Evolutionary conservation across 2,888 invertebrate genomes (phyloP), one percentile per base, ranked within the genome.

Genomic region (Zhengitettix transpicula): DNA sequence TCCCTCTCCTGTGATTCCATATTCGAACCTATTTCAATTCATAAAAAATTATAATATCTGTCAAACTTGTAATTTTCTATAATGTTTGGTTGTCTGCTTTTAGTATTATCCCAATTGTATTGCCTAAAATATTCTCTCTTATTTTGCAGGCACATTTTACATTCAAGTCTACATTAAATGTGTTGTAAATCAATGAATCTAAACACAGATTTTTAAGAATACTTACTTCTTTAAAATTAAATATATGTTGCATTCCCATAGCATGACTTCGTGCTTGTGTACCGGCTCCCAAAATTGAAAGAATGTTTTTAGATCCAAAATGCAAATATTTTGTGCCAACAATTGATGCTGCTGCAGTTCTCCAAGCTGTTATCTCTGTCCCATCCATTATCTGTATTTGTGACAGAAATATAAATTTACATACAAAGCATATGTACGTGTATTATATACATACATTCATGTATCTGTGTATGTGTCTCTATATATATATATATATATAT

Each of bases 311-410:
- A 63, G 67, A 52, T 58, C 66, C 62, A 56, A 64, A 70, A 65
- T 72, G 75, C 7, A 81, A 68, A 66, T 77, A 70, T 65, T 78
- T 77, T 2, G 80, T 80, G 11, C 80, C 79, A 1, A 78, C 74
- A 55, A 76, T 70, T 0, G 80, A 80, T 5, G 80, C 79, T n/a
- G 78, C 76, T 0, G 79, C 79, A 1, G 81, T 81, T 62, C 81
- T 72, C 77, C 78, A 78, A 0, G 74, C 75, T 9, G 81, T 81
- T 17, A 81, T 77, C 60, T 76, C 75, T 1, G 75, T 77, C 16
- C 72, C 80, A 58, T 75, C 77, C 65, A 81, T 70, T 9, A 75
- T 68, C 75, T 75, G 60, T 47, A 12, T 40, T 11, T 47, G 59
- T 54, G n/a, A 3, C 8, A 9, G 10, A 61, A 56, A 56, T 11